Evolutionary conservation across 2,888 invertebrate genomes (phyloP).

Genomic region (Hyposoter dolosus): DNA sequence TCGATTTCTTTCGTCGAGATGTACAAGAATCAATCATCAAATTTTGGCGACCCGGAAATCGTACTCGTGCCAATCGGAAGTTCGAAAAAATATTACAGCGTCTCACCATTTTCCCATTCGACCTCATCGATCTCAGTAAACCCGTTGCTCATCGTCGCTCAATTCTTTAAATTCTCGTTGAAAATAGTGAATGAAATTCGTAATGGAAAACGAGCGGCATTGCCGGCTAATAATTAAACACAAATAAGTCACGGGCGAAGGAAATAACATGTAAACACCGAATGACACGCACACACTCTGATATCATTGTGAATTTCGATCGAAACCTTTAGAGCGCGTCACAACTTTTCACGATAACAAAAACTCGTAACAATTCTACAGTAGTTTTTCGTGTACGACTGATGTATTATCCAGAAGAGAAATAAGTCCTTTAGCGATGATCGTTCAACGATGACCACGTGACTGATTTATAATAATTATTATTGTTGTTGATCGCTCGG

Average conservation of each 20-base stretch:
- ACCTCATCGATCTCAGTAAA: slow-evolving; percentile 49
- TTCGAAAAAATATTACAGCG: background rate
- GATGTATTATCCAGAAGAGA: background rate
- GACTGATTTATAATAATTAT: slow-evolving; percentile 17
- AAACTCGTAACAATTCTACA: background rate
- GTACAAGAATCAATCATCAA: too few species aligned
- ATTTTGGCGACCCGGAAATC: too few species aligned
- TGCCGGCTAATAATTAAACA: background rate
- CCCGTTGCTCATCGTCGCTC: slow-evolving; percentile 46
- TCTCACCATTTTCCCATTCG: slow-evolving; percentile 60
- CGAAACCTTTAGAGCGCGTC: background rate
- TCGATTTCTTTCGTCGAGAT: too few species aligned
- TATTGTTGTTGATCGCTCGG: background rate
- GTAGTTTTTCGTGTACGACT: background rate
- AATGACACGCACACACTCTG: background rate
- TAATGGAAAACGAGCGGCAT: slow-evolving; percentile 14
- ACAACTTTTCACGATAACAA: background rate
- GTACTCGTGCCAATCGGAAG: background rate
- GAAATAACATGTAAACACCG: background rate
- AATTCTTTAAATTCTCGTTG: background rate
- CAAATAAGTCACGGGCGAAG: background rate
- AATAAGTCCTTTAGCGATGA: background rate
- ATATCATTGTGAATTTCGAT: slow-evolving; percentile 4
- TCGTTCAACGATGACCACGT: background rate
- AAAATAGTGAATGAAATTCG: background rate